Conservation (phyloP, 23 tunicate genomes). For the Ascidia mentula region DNA sequence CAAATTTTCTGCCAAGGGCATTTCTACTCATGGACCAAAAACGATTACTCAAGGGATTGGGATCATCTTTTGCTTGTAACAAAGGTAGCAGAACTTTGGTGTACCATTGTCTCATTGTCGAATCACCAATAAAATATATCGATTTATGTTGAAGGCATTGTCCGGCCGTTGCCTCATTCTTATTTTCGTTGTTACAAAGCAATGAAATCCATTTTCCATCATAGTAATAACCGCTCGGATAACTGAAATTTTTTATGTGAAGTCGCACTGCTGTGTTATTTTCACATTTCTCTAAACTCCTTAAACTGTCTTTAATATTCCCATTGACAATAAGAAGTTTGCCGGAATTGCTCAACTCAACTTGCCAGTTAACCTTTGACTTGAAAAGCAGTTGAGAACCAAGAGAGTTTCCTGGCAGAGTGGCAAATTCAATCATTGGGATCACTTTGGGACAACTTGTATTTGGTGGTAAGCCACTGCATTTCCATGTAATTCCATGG, state of each 20-base stretch:
- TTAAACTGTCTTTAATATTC: neutral
- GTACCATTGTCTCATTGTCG: conserved; percentile 54
- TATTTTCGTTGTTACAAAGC: neutral
- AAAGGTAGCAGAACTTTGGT: neutral
- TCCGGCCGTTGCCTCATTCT: neutral
- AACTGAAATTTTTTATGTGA: neutral
- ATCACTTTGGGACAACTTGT: neutral
- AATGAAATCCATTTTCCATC: conserved; percentile 20
- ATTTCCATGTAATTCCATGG: neutral
- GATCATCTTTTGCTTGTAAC: neutral
- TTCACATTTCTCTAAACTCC: neutral
- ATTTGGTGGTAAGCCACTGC: neutral
- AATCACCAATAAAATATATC: conserved; percentile 48
- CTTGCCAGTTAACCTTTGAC: neutral
- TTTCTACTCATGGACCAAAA: conserved; percentile 17
- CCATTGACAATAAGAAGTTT: neutral
- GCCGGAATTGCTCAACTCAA: neutral
- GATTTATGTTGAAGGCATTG: conserved; percentile 25
- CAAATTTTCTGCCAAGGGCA: conserved; percentile 3
- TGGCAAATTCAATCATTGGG: neutral
- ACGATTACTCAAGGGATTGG: neutral
- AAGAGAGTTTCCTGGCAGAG: neutral
- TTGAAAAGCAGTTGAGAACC: neutral
- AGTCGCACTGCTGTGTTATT: neutral
- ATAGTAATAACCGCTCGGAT: conserved; percentile 7